Evolutionary conservation across 2,113 vertebrate species (phyloP).

Genomic region (Elaphurus davidianus): DNA sequence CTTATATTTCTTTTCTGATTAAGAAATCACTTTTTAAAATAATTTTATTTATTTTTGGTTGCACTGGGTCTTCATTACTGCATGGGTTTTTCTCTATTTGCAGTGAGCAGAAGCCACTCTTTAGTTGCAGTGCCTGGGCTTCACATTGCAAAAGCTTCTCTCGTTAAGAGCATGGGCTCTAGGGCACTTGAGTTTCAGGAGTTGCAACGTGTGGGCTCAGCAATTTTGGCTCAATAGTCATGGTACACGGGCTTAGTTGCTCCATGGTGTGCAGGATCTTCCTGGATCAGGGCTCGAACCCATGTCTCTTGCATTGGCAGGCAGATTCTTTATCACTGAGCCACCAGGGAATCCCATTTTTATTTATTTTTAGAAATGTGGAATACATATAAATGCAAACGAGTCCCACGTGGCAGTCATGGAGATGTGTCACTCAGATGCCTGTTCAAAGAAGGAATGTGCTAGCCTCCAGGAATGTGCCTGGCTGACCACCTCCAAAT

Average conservation of each 20-base stretch:
- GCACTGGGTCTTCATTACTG: not conserved
- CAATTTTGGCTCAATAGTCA: not conserved
- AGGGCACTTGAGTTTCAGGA: not conserved
- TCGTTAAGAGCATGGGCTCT: not conserved
- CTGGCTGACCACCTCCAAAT: not conserved
- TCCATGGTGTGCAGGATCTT: not conserved
- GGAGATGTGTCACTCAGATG: not conserved
- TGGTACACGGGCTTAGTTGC: fast-evolving
- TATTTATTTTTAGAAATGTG: not conserved
- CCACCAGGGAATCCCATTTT: not conserved
- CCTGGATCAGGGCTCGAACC: not conserved
- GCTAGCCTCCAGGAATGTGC: not conserved
- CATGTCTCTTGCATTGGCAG: not conserved
- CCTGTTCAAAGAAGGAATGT: not conserved
- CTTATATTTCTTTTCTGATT: not conserved
- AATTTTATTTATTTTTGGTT: not conserved
- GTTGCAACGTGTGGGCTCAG: not conserved
- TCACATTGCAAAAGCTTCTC: not conserved
- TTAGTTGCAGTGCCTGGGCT: no score
- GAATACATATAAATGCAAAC: not conserved
- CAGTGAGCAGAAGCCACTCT: not conserved
- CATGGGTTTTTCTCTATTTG: not conserved
- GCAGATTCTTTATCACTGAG: not conserved
- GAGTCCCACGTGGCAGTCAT: not conserved
- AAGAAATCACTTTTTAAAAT: not conserved